A percentile compares a stretch with the other conserved stretches of the same genome.
phyloP scores from a whole-genome alignment of 2,113 vertebrate species.

The Mustelus asterias region DNA sequence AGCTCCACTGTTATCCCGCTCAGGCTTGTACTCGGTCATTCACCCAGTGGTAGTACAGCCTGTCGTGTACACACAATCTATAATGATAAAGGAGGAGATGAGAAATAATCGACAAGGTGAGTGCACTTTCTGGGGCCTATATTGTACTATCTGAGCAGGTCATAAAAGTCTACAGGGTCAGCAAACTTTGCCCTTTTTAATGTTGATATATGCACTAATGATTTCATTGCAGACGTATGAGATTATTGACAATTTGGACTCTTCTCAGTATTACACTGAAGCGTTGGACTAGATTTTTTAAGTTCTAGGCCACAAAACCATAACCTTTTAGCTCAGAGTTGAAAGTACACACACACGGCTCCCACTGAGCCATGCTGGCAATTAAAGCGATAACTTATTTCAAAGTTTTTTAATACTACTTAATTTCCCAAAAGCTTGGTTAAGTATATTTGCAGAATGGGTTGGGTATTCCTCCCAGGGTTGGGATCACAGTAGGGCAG shows the following conservation, averaged over 20 bases:
- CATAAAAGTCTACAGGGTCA: background rate
- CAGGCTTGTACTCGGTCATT: constrained; percentile 77
- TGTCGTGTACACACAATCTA: constrained; percentile 74
- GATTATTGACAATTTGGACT: background rate
- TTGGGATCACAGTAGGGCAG: background rate
- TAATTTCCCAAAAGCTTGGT: background rate
- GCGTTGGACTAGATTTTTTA: background rate
- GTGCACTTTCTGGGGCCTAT: constrained; percentile 29
- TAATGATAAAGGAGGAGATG: constrained; percentile 78
- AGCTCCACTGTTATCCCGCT: constrained; percentile 56
- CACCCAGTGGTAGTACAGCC: constrained; percentile 81
- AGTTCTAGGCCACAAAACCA: background rate
- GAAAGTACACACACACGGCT: background rate
- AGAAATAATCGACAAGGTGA: constrained; percentile 69
- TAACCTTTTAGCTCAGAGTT: background rate
- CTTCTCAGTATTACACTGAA: background rate
- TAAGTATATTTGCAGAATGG: background rate
- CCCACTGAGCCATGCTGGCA: background rate
- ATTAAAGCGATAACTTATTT: background rate
- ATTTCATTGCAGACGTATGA: background rate
- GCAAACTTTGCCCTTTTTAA: no score
- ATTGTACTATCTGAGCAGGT: background rate
- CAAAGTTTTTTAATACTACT: background rate
- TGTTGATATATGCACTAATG: background rate
- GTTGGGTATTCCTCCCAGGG: background rate